Base-by-base conservation (phyloP, 1,140 invertebrate species). In the Rhynchophorus ferrugineus region DNA sequence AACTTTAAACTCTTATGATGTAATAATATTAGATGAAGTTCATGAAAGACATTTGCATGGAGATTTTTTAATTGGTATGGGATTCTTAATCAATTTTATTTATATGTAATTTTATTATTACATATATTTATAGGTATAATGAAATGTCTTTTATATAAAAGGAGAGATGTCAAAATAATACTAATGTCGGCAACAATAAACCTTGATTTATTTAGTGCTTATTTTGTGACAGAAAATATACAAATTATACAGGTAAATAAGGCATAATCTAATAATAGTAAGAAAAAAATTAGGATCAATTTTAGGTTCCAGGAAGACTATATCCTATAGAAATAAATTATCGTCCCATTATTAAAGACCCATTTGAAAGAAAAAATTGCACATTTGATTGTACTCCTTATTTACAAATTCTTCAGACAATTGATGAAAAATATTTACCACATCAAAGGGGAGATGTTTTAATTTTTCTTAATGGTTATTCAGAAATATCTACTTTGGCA, bases 111-210 rank as follows among this genome's bases (percentile, higher is more conserved):
- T 46, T n/a, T 8, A 21, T 17, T 24, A 19, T 11, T 3, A 1
- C 13, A n/a, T 3, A 20, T 18, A 35, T 48, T 52, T 59, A 42
- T 57, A 42, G 65, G 65, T 47, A 64, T 67, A 16, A 66, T 66
- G 64, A 66, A 67, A 55, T 67, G 65, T 57, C 66, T 98, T 3
- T 73, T 95, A 35, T 78, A 85, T 61, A 84, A 87, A 68, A 74
- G 87, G 44, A 64, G 75, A 13, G 83, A 96, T 64, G 70, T 98
- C 2, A 96, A 96, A 72, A 72, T 99, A 3, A 84, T 99, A 13
- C 78, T 99, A 0, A 99, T 99, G 96, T 98, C 94, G 3, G 96
- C 96, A 9, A 99, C 96, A 1, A 98, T 99, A 34, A 99, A 99
- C 73, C 86, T 98, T 35, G 76, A 93, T 57, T 74, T 98, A 1